Evolutionary conservation across 35 echinoderm and acorn worm genomes (phyloP).

Genomic region (Heliocidaris erythrogramma): DNA sequence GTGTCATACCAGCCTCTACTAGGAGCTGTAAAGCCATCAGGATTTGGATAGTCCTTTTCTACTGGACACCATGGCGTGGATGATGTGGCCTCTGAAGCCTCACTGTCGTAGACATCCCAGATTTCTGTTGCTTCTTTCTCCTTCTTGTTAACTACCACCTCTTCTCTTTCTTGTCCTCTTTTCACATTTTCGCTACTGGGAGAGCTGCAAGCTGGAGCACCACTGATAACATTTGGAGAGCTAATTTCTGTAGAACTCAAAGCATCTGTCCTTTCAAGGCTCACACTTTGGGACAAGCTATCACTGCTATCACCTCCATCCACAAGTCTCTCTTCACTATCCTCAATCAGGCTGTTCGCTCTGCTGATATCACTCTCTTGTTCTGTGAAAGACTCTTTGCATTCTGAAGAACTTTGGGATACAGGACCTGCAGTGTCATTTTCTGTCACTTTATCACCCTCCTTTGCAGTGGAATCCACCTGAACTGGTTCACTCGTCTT

Average conservation of each 20-base stretch:
- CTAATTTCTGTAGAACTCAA: neutral
- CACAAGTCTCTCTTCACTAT: too few species aligned
- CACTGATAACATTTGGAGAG: neutral
- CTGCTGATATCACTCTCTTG: too few species aligned
- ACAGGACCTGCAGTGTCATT: neutral
- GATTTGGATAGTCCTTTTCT: neutral
- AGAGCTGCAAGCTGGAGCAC: neutral
- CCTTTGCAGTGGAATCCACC: neutral
- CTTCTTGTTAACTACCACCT: neutral
- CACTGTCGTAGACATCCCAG: neutral
- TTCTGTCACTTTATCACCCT: neutral
- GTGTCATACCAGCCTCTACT: constrained; percentile 6
- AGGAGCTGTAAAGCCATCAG: neutral
- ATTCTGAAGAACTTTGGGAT: neutral
- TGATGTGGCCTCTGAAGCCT: neutral
- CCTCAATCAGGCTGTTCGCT: too few species aligned
- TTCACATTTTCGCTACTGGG: neutral
- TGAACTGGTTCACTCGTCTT: neutral
- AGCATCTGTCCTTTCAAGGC: neutral
- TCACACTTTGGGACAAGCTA: neutral
- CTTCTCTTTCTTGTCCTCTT: neutral
- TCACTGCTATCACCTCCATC: neutral
- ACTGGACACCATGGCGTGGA: neutral
- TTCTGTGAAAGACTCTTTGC: neutral
- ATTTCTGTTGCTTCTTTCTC: neutral